A percentile compares a stretch with the other conserved stretches of the same genome.
phyloP scores from a whole-genome alignment of 2,113 vertebrate species.

The Petrocephalus zakoni region DNA sequence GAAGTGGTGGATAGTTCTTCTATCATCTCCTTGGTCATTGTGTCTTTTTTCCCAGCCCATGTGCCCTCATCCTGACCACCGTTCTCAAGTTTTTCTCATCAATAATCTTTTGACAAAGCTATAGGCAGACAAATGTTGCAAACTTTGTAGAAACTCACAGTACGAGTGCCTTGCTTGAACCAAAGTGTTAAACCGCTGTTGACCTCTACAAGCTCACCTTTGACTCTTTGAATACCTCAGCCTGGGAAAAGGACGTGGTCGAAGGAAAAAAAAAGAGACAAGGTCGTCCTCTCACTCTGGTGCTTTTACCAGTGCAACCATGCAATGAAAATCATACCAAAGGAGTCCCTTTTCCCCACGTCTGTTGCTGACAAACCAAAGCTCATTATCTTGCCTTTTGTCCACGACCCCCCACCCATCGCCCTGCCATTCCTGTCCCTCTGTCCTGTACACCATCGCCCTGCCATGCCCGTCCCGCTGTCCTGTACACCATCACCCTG shows the following conservation, averaged over 20 bases:
- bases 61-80: conserved; percentile 13
- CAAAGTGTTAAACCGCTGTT: conserved; percentile 99
- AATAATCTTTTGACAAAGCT: conserved; percentile 58
- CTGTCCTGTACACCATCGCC: conserved; percentile 46
- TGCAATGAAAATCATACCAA: conserved; percentile 97
- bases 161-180: conserved; percentile 99
- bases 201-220: conserved; percentile 91
- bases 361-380: conserved; percentile 93
- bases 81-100: conserved; percentile 62
- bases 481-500: conserved; percentile 44
- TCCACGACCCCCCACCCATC: conserved; percentile 54
- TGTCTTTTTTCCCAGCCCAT: conserved; percentile 49
- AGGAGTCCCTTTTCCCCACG: conserved; percentile 71
- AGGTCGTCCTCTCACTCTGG: conserved; percentile 85
- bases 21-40: conserved; percentile 76
- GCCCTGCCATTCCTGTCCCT: conserved; percentile 50
- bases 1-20: conserved; percentile 75
- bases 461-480: conserved; percentile 52
- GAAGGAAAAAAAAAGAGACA: conserved; percentile 70
- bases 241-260: conserved; percentile 91
- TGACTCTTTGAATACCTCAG: conserved; percentile 99
- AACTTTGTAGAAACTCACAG: conserved; percentile 93
- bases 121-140: conserved; percentile 76
- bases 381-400: conserved; percentile 60
- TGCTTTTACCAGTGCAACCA: conserved; percentile 94